These are phyloP conservation scores for Notarius lentiginosus DNA, from an alignment of 2,113 vertebrate genomes.

Conservation along the genomic window DNA sequence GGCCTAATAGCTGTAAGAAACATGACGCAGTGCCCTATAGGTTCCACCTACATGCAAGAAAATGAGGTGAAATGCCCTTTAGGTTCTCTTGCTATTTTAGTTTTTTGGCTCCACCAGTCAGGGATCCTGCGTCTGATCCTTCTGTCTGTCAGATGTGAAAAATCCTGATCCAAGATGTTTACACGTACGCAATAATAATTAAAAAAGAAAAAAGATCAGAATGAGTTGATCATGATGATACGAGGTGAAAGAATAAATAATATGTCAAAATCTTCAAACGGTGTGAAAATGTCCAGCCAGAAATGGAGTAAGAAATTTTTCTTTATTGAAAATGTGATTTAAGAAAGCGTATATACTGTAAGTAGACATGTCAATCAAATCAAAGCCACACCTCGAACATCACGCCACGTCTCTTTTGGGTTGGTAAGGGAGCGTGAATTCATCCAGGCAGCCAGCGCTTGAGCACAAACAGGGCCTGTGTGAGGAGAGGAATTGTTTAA, in stretches of 20 bases:
- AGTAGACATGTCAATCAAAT: neutral
- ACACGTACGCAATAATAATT: neutral
- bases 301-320: neutral
- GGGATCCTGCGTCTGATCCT: neutral
- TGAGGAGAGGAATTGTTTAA: neutral
- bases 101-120: neutral
- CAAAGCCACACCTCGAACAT: neutral
- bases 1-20: neutral
- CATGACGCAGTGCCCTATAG: neutral
- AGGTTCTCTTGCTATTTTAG: neutral
- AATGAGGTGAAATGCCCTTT: neutral
- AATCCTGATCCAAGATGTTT: neutral
- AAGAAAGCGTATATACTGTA: neutral
- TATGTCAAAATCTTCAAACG: neutral
- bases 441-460: neutral
- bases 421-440: neutral
- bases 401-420: neutral
- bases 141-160: neutral
- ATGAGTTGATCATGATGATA: too few relatives aligned
- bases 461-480: neutral
- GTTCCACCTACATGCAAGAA: too few relatives aligned
- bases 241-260: neutral
- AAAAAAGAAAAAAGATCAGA: too few relatives aligned
- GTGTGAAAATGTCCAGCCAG: too few relatives aligned
- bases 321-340: neutral